Conservation (phyloP, 1,140 invertebrate species). For the Argopecten irradians region DNA sequence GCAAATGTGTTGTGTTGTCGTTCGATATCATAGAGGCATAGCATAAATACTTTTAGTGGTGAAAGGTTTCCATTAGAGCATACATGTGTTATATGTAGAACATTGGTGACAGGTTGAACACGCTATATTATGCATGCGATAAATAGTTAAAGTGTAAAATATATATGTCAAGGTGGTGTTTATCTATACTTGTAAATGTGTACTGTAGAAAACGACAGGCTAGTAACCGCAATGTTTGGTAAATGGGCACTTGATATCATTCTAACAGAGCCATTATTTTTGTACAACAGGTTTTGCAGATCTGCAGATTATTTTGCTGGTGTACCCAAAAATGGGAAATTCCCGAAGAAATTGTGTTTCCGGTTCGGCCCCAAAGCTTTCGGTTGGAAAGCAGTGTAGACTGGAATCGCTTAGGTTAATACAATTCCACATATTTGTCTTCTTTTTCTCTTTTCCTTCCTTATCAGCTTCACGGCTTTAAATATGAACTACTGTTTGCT, state of each 20-base stretch:
- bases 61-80: background rate
- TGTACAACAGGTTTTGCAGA: conserved; percentile 68
- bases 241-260: background rate
- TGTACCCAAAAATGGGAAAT: conserved; percentile 79
- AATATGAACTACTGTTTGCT: conserved; percentile 10
- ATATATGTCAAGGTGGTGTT: background rate
- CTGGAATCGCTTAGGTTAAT: conserved; percentile 59
- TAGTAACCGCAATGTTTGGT: background rate
- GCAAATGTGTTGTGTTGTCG: background rate
- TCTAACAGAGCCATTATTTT: conserved; percentile 35
- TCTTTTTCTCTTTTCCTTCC: conserved; percentile 78
- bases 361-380: conserved; percentile 75
- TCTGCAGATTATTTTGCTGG: conserved; percentile 66
- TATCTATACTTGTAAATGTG: background rate
- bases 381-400: conserved; percentile 58
- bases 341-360: conserved; percentile 80
- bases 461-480: conserved; percentile 75
- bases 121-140: background rate
- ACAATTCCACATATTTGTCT: conserved; percentile 45
- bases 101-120: background rate
- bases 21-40: background rate
- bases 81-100: background rate
- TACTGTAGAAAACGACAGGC: background rate
- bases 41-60: background rate
- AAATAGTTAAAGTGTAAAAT: background rate